These are phyloP conservation scores for Zaprionus kolodkinae DNA, from an alignment of 1,140 invertebrate genomes.

Conservation along the genomic window DNA sequence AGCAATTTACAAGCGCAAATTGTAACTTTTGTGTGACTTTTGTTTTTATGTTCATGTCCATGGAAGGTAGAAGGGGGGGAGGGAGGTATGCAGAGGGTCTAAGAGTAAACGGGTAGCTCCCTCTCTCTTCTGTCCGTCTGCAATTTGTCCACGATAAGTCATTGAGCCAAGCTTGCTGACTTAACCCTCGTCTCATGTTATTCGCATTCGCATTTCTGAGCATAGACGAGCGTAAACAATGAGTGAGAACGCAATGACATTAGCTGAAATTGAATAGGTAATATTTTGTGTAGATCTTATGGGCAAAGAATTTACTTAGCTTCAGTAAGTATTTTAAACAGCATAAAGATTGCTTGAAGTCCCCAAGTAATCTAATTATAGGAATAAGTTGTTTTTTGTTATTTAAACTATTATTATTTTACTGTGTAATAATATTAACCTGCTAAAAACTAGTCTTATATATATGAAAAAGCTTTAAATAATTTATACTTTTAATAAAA, in stretches of 20 bases:
- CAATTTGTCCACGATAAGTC: slow-evolving; percentile 78
- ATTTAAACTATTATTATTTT: too few species aligned
- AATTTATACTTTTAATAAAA: too few species aligned
- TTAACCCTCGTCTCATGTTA: neutral
- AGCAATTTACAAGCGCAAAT: slow-evolving; percentile 81
- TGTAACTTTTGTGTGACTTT: slow-evolving; percentile 70
- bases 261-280: slow-evolving; percentile 1
- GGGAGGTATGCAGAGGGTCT: too few species aligned
- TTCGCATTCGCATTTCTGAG: slow-evolving; percentile 9
- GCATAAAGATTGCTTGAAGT: neutral
- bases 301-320: too few species aligned
- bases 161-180: slow-evolving; percentile 52
- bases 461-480: too few species aligned
- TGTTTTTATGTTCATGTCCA: slow-evolving; percentile 35
- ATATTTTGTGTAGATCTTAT: too few species aligned
- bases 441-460: too few species aligned
- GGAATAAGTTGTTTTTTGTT: too few species aligned
- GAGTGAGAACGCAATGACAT: slow-evolving; percentile 12
- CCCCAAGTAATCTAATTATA: neutral
- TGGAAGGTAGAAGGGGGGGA: too few species aligned
- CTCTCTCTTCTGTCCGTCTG: neutral
- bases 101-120: neutral
- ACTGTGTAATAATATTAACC: too few species aligned
- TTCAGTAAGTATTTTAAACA: too few species aligned
- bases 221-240: slow-evolving; percentile 1